Evolutionary conservation across 1,140 invertebrate species (phyloP), one percentile per base, ranked within the genome.

Genomic region (Venturia canescens): DNA sequence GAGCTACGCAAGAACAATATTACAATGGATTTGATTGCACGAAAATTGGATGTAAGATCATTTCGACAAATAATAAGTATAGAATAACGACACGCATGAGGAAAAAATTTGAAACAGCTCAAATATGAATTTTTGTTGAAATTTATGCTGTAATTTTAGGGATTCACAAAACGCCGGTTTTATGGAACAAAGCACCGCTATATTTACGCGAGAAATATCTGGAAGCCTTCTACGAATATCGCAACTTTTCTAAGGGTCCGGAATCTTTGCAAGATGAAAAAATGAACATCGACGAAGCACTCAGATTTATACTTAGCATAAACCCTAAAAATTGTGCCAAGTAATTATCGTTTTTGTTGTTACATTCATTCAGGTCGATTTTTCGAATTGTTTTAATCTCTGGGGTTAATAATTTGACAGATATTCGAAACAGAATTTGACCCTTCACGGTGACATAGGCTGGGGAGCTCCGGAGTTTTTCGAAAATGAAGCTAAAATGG

Each of bases 401-500:
- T 11, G 1, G 38, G 1, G 38, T 11, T 44, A 13, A 44, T 44
- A 44, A 44, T 44, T 13, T 9, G 38, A 44, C 38, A 96, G 95
- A 80, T 96, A 94, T 84, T 93, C 93, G 80, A 93, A 94, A 11
- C 93, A 97, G 79, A 95, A 97, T 86, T 92, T 98, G 67, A 92
- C 93, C 78, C 88, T 98, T 44, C 94, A 94, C 77, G 97, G 98
- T 6, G 97, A 98, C 89, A 94, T 98, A 69, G 94, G 94, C 38
- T 98, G 93, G 89, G 98, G 98, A 0, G 96, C 96, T 0, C 94
- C 97, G 83, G 95, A 96, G 80, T 98, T 98, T 89, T 98, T 98
- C 88, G 96, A 97, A 87, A 98, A 98, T 88, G 97, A 99, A 93
- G 98, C 98, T 6, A 96, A 98, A 90, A 98, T 98, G 95, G 98